These are phyloP conservation scores for Notolepis coatsorum DNA, from an alignment of 2,797 vertebrate genomes.

Conservation along the genomic window DNA sequence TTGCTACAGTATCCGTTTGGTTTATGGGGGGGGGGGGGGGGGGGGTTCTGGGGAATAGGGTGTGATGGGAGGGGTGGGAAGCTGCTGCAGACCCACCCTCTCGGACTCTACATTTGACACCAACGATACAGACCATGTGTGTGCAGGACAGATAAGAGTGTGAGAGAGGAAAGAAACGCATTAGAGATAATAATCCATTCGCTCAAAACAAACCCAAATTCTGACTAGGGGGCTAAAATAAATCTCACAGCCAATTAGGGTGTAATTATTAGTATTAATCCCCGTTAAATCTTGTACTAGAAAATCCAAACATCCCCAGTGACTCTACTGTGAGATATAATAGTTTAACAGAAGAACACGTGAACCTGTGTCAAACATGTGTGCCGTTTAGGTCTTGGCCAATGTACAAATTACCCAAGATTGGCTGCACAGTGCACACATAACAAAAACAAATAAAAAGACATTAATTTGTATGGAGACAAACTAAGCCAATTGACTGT, in stretches of 20 bases:
- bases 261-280: conserved; percentile 38
- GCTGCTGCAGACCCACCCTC: conserved; percentile 43
- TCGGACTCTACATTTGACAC: conserved; percentile 44
- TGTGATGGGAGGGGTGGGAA: conserved; percentile 1
- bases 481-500: background rate
- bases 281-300: conserved; percentile 14
- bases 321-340: background rate
- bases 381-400: no score
- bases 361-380: no score
- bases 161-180: conserved; percentile 37
- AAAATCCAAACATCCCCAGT: conserved; percentile 16
- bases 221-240: conserved; percentile 6
- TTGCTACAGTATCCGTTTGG: conserved; percentile 38
- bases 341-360: no score
- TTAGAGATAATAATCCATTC: background rate
- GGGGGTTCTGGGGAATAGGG: conserved; percentile 6
- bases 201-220: conserved; percentile 12
- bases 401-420: no score
- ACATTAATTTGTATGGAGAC: background rate
- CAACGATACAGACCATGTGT: conserved; percentile 51
- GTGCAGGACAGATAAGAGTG: conserved; percentile 59
- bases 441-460: background rate
- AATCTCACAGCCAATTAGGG: conserved; percentile 1
- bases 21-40: conserved; percentile 27
- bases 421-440: background rate